These are phyloP conservation scores for Coreoperca whiteheadi DNA, from an alignment of 2,113 vertebrate genomes.

Conservation along the genomic window DNA sequence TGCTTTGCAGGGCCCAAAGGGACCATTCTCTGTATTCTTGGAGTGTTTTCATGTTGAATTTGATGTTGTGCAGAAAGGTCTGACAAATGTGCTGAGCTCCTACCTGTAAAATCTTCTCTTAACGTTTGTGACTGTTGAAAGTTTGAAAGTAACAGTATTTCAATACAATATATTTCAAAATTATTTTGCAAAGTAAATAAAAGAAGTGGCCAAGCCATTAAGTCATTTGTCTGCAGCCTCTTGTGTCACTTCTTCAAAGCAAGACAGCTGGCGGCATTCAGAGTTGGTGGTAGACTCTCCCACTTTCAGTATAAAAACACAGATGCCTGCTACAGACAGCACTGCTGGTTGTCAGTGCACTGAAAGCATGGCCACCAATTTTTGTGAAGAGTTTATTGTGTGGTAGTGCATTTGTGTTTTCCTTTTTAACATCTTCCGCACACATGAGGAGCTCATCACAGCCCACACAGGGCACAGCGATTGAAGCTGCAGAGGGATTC, in stretches of 20 bases:
- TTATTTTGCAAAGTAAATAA: constrained; percentile 29
- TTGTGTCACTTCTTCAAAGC: constrained; percentile 32
- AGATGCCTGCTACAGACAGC: constrained; percentile 31
- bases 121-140: background rate
- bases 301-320: constrained; percentile 47
- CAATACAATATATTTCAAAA: constrained; percentile 2
- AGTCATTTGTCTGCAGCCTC: constrained; percentile 34
- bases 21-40: constrained; percentile 37
- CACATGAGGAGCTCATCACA: constrained; percentile 66
- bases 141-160: background rate
- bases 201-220: constrained; percentile 32
- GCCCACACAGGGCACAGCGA: constrained; percentile 44
- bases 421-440: constrained; percentile 52
- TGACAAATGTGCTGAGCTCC: constrained; percentile 24
- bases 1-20: constrained; percentile 19
- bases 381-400: constrained; percentile 37
- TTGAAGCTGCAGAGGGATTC: constrained; percentile 46
- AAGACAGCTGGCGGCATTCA: constrained; percentile 39
- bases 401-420: constrained; percentile 54
- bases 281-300: constrained; percentile 13
- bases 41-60: constrained; percentile 45
- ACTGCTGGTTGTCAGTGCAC: constrained; percentile 14
- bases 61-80: constrained; percentile 32
- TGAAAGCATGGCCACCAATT: constrained; percentile 28
- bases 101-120: constrained; percentile 18